Conservation (phyloP, 2,113 vertebrate species). For the Myotis davidii region DNA sequence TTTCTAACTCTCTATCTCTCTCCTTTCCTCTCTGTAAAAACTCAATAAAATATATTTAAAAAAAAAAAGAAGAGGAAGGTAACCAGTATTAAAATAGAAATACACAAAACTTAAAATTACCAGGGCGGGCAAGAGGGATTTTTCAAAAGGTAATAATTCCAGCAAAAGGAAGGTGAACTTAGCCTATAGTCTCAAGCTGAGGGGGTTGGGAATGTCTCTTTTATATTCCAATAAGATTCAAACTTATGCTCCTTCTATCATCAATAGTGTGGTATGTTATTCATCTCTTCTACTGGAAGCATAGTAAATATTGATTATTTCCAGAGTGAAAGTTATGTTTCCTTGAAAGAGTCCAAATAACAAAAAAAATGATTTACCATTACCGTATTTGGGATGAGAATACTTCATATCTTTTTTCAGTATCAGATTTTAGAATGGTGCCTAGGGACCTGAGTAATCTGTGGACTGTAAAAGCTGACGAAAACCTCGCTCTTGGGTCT, state of each 20-base stretch:
- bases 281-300: background rate
- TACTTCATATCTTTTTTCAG: background rate
- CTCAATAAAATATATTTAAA: no score
- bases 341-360: background rate
- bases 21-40: no score
- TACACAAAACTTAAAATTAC: background rate
- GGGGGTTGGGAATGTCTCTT: background rate
- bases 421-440: background rate
- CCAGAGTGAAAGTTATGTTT: conserved; percentile 1
- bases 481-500: background rate
- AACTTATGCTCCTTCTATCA: background rate
- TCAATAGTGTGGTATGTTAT: background rate
- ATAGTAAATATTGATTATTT: background rate
- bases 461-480: background rate
- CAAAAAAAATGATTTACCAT: background rate
- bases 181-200: background rate
- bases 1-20: no score
- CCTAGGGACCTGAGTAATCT: background rate
- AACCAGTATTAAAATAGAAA: background rate
- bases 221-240: background rate
- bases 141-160: background rate
- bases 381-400: background rate
- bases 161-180: background rate
- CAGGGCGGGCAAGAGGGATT: background rate
- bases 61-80: conserved; percentile 20